A percentile compares a stretch with the other conserved stretches of the same genome.
Evolutionary conservation across 2,113 vertebrate species (phyloP).

Genomic region (Polypterus bichir): DNA sequence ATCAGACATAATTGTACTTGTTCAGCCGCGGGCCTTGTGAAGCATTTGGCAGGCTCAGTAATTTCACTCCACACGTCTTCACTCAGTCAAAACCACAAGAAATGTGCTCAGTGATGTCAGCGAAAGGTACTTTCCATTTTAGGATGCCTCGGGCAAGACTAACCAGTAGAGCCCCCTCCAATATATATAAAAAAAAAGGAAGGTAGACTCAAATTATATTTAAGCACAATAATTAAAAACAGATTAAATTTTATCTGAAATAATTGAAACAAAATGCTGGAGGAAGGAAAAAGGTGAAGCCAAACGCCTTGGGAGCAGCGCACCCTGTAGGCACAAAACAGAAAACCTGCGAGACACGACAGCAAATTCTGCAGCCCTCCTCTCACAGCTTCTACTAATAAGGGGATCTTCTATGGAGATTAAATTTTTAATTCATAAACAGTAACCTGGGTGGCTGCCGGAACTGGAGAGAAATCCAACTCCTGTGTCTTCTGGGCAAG

Average conservation of each 20-base stretch:
- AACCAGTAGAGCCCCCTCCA: conserved; percentile 29
- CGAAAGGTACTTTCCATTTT: conserved; percentile 71
- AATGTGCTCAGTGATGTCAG: conserved; percentile 45
- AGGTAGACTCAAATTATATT: conserved; percentile 46
- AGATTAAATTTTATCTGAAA: conserved; percentile 49
- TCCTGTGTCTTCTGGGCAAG: no score
- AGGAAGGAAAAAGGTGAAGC: conserved; percentile 53
- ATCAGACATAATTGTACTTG: no score
- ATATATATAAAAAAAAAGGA: conserved; percentile 35
- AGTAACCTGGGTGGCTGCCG: no score
- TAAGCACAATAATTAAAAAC: conserved; percentile 47
- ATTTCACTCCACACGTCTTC: conserved; percentile 29
- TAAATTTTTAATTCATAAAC: no score
- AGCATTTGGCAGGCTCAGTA: conserved; percentile 29
- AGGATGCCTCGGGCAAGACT: conserved; percentile 42
- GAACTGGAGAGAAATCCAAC: no score
- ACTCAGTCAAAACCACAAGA: conserved; percentile 42
- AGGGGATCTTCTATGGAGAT: no score
- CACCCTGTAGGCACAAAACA: conserved; percentile 5
- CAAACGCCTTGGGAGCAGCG: conserved; percentile 39
- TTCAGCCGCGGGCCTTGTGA: no score
- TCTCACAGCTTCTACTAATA: no score
- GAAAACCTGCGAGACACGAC: background rate
- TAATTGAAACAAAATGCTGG: conserved; percentile 50
- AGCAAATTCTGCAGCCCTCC: no score